phyloP scores from a whole-genome alignment of 2,888 invertebrate species.

The Megastigmus dorsalis region DNA sequence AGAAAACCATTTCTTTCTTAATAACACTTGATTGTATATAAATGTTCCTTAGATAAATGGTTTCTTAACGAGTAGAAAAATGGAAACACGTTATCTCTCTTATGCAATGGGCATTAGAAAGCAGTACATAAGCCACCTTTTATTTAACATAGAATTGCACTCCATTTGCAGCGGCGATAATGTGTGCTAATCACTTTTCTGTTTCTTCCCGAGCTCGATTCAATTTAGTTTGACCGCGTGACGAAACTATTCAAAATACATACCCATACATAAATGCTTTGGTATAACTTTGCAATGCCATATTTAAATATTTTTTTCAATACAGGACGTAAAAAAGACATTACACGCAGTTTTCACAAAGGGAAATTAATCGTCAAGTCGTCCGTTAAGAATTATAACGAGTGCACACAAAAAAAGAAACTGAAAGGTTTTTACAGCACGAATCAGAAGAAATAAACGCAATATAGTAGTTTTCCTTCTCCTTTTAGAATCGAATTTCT shows the following conservation, averaged over 20 bases:
- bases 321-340: not conserved
- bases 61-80: constrained; percentile 11
- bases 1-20: too few relatives aligned
- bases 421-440: not conserved
- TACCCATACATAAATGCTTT: too few relatives aligned
- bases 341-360: constrained; percentile 3
- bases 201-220: not conserved
- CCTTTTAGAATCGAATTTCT: constrained; percentile 23
- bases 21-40: not conserved
- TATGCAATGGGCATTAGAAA: not conserved
- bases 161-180: not conserved
- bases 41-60: not conserved
- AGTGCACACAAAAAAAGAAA: not conserved
- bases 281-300: too few relatives aligned
- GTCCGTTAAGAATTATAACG: not conserved
- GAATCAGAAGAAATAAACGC: not conserved
- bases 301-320: not conserved
- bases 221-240: too few relatives aligned
- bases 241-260: too few relatives aligned
- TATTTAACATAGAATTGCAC: not conserved
- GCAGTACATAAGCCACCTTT: not conserved
- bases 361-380: constrained; percentile 12
- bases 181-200: too few relatives aligned
- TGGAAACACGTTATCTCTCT: not conserved
- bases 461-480: constrained; percentile 10